Conservation (phyloP, 2,113 vertebrate genomes). For the Calyptommatus sinebrachiatus region DNA sequence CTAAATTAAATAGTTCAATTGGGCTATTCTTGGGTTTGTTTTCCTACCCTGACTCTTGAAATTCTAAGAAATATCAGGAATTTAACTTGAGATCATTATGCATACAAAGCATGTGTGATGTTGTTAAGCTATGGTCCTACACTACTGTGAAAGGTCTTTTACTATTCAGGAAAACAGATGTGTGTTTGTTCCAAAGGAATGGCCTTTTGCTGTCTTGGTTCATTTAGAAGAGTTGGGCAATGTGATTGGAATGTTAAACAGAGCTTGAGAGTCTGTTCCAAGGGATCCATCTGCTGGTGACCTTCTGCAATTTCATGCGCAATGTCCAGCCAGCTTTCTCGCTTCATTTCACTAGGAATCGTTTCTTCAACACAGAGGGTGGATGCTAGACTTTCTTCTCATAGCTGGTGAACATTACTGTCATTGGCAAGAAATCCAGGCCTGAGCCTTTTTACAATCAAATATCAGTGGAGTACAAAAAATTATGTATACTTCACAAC, state of each 20-base stretch:
- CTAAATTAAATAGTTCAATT: no score
- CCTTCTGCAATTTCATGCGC: accelerated
- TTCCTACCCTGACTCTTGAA: background rate
- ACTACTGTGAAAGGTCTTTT: background rate
- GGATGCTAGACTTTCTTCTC: background rate
- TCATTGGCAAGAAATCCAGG: constrained; percentile 9
- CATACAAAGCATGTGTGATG: background rate
- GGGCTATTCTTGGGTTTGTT: no score
- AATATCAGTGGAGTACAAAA: constrained; percentile 24
- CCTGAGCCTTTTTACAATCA: accelerated
- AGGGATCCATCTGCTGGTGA: constrained; percentile 12
- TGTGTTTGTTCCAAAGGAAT: constrained; percentile 14
- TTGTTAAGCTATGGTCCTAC: background rate
- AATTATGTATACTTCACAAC: background rate
- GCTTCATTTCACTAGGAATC: background rate
- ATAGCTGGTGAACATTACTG: background rate
- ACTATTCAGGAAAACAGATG: background rate
- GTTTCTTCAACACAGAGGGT: background rate
- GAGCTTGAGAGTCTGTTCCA: background rate
- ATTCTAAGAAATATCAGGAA: background rate
- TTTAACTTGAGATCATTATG: background rate
- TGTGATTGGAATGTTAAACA: accelerated
- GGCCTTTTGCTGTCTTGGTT: constrained; percentile 2
- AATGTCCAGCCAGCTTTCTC: background rate
- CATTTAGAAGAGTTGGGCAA: constrained; percentile 20